Base-by-base conservation (phyloP, 2,797 vertebrate genomes). In the Phaenicophaeus curvirostris region DNA sequence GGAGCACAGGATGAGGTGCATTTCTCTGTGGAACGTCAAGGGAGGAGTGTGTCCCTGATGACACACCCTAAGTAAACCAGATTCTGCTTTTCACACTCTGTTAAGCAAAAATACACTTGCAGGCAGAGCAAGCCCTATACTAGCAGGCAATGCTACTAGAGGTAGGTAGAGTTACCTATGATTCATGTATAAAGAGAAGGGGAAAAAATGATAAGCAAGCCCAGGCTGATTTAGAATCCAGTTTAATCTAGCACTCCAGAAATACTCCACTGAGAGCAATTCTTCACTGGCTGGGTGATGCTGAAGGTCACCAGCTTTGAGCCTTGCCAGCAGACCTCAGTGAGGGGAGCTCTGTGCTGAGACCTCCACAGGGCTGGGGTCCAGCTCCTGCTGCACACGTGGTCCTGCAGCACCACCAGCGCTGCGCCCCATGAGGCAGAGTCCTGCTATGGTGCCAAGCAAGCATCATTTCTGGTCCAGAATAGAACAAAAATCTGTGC, bases 321-420 rank as follows among this genome's bases (percentile, higher is more conserved):
- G 28, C 3, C 15, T 46, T 18, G 6, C 2, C 42, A 63, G 44
- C 31, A 46, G 18, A 19, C 24, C n/a, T 30, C 46, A 15, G 20
- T 2, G 46, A 25, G 8, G 27, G 6, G 28, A 48, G 24, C 21
- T 3, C 30, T 5, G 8, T 5, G 37, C 54, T 27, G 65, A 41
- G 44, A 51, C 12, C 30, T 13, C 15, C 24, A 1, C 13, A 5
- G 57, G 24, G 69, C 39, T 50, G 19, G 35, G 46, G 27, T n/a
- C 46, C 46, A 48, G 46, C 46, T 48, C 27, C 15, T 33, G 7
- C 18, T 19, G 30, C 31, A 30, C 18, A 28, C 50, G 15, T 0
- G 0, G 24, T 6, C 63, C 55, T 31, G 14, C 42, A 41, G 53
- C 35, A 13, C 30, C 1, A 0, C 0, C 3, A 41, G 8, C 5